phyloP scores from a whole-genome alignment of 37 sponge, comb jelly and placozoan species.

The Aplysina aerophoba region DNA sequence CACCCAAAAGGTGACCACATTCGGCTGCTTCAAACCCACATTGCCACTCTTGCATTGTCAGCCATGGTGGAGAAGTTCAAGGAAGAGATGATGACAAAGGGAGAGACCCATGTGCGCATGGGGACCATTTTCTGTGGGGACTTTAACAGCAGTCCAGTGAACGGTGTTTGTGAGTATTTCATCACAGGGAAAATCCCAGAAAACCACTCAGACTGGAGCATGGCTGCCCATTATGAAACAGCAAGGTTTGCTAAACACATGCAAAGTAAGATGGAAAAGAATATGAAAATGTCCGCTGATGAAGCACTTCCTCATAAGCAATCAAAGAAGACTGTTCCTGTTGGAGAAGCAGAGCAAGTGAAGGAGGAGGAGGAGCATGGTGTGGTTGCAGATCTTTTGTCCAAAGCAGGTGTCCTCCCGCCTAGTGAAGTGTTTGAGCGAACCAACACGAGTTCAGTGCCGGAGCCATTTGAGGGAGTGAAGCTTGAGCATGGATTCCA shows the following conservation, averaged over 20 bases:
- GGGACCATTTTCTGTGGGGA: slow-evolving; percentile 77
- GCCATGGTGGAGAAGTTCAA: slow-evolving; percentile 32
- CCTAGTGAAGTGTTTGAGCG: not conserved
- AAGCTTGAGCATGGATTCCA: slow-evolving; percentile 41
- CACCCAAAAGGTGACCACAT: slow-evolving; percentile 73
- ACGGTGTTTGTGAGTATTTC: slow-evolving; percentile 71
- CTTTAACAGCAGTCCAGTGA: slow-evolving; percentile 87
- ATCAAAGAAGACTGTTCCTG: not conserved
- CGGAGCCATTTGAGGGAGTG: slow-evolving; percentile 48
- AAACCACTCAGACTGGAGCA: slow-evolving; percentile 65
- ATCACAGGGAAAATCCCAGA: slow-evolving; percentile 34
- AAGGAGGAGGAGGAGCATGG: not conserved
- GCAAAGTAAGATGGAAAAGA: not conserved
- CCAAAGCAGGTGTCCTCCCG: not conserved
- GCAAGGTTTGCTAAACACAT: not conserved
- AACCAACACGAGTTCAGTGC: not conserved
- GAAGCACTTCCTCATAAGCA: too few relatives aligned
- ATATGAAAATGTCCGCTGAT: too few relatives aligned
- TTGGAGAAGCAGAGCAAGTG: not conserved
- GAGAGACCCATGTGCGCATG: slow-evolving; percentile 18
- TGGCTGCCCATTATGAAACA: slow-evolving; percentile 2
- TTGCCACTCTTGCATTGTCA: slow-evolving; percentile 37
- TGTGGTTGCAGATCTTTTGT: not conserved
- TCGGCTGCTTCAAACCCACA: slow-evolving; percentile 76
- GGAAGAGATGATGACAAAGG: not conserved